Conservation (phyloP, 2,888 invertebrate genomes). For the Rotaria sp. region DNA sequence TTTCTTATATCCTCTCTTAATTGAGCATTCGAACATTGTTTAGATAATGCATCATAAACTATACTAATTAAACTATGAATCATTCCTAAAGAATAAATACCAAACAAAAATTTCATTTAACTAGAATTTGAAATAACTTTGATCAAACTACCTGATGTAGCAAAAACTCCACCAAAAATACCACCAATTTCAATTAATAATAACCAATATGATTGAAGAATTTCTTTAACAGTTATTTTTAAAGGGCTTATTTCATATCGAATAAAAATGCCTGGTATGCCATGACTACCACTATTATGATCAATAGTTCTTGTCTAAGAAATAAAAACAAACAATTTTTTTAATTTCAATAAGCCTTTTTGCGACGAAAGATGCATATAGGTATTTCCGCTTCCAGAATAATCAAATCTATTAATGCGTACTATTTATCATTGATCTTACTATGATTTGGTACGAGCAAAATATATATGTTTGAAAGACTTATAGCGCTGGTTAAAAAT, state of each 20-base stretch:
- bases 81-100: neutral
- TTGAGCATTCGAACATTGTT: neutral
- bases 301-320: constrained; percentile 68
- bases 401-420: neutral
- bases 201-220: constrained; percentile 58
- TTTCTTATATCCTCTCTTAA: neutral
- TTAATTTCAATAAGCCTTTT: no score
- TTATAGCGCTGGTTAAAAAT: no score
- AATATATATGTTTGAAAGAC: no score
- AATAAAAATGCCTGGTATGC: constrained; percentile 84
- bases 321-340: neutral
- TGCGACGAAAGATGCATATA: no score
- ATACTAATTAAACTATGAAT: constrained; percentile 17
- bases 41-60: neutral
- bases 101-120: neutral
- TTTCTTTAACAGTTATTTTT: constrained; percentile 62
- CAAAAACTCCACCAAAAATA: constrained; percentile 82
- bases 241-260: constrained; percentile 87
- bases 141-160: constrained; percentile 58
- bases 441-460: no score
- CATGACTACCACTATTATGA: constrained; percentile 72
- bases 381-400: no score
- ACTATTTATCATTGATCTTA: no score
- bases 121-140: no score
- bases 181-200: constrained; percentile 81